Base-by-base conservation (phyloP, 2,797 vertebrate genomes). In the Oryzias dopingdopingensis region DNA sequence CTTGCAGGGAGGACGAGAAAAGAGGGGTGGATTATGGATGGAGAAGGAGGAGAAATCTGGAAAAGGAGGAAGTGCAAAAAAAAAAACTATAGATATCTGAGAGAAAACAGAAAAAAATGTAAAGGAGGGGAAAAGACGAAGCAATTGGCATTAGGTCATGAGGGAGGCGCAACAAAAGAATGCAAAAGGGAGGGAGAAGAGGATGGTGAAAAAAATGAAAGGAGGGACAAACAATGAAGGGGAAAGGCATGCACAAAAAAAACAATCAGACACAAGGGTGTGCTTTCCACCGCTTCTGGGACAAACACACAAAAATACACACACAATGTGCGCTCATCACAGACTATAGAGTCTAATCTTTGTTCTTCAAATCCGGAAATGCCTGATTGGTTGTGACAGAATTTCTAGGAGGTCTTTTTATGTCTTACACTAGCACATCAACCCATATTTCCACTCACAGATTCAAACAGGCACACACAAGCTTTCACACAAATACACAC, bases 301-400 rank as follows among this genome's bases (percentile, higher is more conserved):
- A 67, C 17, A 24, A 8, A 12, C 55, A 5, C 23, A 49, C 42
- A 17, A 22, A 42, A 42, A 18, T 24, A 7, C 42, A 23, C 4
- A 37, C 43, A 17, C 16, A 26, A 32, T 32, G 7, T 32, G 29
- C 8, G 51, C 24, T n/a, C 24, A 52, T 57, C 59, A 42, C 20
- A 56, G 20, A 72, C 72, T 60, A 42, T 58, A 37, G 12, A 42
- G 49, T 20, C 49, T 65, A 69, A 81, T 70, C 70, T 78, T 65
- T 54, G 62, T 80, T 80, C 75, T 82, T 59, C 63, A 74, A 77
- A 72, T 70, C 73, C 69, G 60, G 47, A 80, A 80, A 73, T 69
- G 72, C 67, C 65, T 86, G 81, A 85, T 83, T 80, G 79, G 62
- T 73, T 77, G 60, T 88, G 83, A 85, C 82, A 86, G 75, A 76